Evolutionary conservation across 2,888 invertebrate genomes (phyloP).

Genomic region (Callinectes sapidus): DNA sequence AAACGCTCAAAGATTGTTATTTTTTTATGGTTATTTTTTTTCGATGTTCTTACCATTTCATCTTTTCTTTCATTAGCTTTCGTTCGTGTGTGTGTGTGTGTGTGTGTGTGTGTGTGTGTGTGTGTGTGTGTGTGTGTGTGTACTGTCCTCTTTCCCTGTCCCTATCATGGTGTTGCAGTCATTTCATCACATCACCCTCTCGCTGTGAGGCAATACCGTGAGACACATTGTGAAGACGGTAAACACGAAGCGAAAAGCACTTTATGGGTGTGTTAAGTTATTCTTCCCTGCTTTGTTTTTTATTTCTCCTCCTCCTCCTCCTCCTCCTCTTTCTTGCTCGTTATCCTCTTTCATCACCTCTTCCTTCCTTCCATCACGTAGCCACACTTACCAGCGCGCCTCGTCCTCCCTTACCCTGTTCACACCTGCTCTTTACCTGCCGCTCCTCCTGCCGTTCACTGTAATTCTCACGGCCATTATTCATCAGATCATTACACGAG

Average conservation of each 20-base stretch:
- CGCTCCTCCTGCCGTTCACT: not conserved
- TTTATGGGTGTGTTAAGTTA: not conserved
- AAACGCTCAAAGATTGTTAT: not conserved
- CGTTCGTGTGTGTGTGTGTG: not conserved
- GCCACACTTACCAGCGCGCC: not conserved
- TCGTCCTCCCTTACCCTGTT: not conserved
- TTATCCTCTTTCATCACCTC: not conserved
- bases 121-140: constrained; percentile 37
- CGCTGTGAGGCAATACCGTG: not conserved
- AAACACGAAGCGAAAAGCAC: not conserved
- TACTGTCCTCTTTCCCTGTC: not conserved
- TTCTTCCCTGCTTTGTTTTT: not conserved
- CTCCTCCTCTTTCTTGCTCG: not conserved
- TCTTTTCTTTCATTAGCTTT: not conserved
- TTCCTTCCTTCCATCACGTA: not conserved
- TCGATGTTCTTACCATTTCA: not conserved
- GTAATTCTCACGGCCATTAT: constrained; percentile 16
- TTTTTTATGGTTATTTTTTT: not conserved
- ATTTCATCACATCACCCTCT: not conserved
- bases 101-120: constrained; percentile 20
- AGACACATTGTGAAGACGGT: not conserved
- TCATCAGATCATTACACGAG: not conserved
- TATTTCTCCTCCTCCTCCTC: not conserved
- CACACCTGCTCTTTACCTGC: constrained; percentile 19
- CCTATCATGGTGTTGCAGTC: not conserved